Evolutionary conservation across 1,140 invertebrate genomes (phyloP), one percentile per base, ranked within the genome.

Genomic region (Drosophila miranda): DNA sequence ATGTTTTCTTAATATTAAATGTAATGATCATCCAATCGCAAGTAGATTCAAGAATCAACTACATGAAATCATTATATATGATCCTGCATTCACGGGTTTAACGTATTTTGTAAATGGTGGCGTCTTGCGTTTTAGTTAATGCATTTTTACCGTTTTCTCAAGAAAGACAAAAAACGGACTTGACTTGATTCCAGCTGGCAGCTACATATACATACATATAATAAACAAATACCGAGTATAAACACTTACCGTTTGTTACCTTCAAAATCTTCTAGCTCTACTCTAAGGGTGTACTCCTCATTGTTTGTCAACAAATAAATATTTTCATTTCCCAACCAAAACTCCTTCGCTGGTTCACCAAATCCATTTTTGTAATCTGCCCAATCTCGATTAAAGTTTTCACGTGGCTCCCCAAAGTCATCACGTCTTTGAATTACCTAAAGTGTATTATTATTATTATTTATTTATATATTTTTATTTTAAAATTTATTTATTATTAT

Each of bases 301-400:
- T 98, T 97, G 84, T 98, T 98, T n/a, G 97, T 98, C 13, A 99
- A 92, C 95, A 97, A 96, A 90, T 98, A 98, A 61, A 98, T 97
- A 83, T 97, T 97, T 83, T 98, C 96, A 86, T 98, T 98, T 38
- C 98, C 97, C 14, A 99, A 92, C 97, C 97, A 98, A 91, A 98
- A 97, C 91, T 98, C 97, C 69, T 96, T 95, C 14, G 94, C 94
- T 0, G 97, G 95, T 91, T 98, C 96, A 4, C 98, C 97, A 89
- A 99, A 99, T 11, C 98, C 98, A 79, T 97, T 96, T 90, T 97
- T 97, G 90, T 99, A 99, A 84, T 98, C 97, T n/a, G 95, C 93
- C 97, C 97, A 99, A 82, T 97, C 96, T 11, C 97, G 92, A 90
- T 98, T 97, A 92, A 99, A 99, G 89, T 96, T 98, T 89, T 98